Evolutionary conservation across 2,888 invertebrate genomes (phyloP).

Genomic region (Ophraella communa): DNA sequence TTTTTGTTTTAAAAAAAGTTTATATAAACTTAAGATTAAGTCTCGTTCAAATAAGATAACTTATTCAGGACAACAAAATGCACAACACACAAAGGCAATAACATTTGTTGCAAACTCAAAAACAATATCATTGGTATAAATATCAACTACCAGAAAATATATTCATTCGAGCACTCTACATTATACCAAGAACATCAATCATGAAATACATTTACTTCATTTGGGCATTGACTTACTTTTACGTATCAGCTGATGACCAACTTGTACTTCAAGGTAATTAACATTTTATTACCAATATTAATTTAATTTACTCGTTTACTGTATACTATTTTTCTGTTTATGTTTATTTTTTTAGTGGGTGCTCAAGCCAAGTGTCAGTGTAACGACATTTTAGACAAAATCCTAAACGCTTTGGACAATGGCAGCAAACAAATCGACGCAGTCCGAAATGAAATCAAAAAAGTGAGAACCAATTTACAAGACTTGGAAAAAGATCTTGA

Average conservation of each 20-base stretch:
- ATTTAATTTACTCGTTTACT: too few species aligned
- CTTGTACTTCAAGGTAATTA: not conserved
- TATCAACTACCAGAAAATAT: not conserved
- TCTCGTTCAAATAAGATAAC: not conserved
- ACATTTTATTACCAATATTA: too few species aligned
- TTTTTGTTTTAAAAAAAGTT: too few species aligned
- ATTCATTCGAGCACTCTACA: not conserved
- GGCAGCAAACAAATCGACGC: not conserved
- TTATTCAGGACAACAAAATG: not conserved
- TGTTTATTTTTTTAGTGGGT: not conserved
- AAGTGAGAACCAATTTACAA: not conserved
- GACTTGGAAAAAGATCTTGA: not conserved
- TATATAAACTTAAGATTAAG: too few species aligned
- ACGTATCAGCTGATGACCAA: not conserved
- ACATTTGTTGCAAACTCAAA: not conserved
- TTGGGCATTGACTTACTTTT: not conserved
- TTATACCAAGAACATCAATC: not conserved
- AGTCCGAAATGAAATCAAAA: not conserved
- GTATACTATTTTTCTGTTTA: too few species aligned
- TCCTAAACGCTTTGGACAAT: not conserved
- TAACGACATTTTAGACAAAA: not conserved
- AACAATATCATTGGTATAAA: not conserved
- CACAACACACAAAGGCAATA: not conserved
- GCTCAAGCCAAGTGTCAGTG: not conserved
- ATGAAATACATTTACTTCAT: slow-evolving; percentile 13